Base-by-base conservation (phyloP, 2,797 vertebrate species). In the Acrocephalus scirpaceus region DNA sequence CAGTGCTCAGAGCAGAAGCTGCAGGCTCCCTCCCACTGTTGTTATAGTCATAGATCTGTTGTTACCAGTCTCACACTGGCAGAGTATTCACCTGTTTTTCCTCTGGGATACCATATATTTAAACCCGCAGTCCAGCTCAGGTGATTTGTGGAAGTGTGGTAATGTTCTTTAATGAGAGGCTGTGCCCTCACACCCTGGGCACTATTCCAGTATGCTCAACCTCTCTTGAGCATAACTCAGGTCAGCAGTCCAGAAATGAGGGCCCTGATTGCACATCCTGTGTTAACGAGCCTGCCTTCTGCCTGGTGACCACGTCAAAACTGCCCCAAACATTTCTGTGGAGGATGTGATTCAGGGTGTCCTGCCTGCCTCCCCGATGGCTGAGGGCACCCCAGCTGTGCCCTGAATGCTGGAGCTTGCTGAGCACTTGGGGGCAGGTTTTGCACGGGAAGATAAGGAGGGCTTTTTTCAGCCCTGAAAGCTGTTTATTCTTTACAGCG, bases 401-500 rank as follows among this genome's bases (percentile, higher is more conserved):
- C 53, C 32, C 62, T 20, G 44, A 75, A 22, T 70, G 71, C 84
- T 76, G n/a, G 50, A 44, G 73, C 88, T 58, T 15, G 48, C 85
- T 16, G 36, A 81, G 65, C 47, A 18, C 62, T 44, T 1, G n/a
- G 45, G 34, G 48, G 45, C 86, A 86, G 64, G 48, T 57, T 93
- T 92, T 95, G 62, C 69, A 64, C 36, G 84, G 86, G 86, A 81
- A 81, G 86, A 78, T 72, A 57, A 82, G 61, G 72, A 72, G 20
- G 27, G 44, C 11, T 83, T 75, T 86, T 86, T 78, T 73, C 78
- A 91, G 74, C 79, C 72, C 65, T 23, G 71, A 90, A 92, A 90
- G 83, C 58, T 95, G 93, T 96, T 97, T 95, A 94, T 93, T 84
- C 95, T 95, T 86, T 92, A 70, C 65, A 73, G 61, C 0, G 0